Base-by-base conservation (phyloP, 1,140 invertebrate genomes). In the Notospermus geniculatus region DNA sequence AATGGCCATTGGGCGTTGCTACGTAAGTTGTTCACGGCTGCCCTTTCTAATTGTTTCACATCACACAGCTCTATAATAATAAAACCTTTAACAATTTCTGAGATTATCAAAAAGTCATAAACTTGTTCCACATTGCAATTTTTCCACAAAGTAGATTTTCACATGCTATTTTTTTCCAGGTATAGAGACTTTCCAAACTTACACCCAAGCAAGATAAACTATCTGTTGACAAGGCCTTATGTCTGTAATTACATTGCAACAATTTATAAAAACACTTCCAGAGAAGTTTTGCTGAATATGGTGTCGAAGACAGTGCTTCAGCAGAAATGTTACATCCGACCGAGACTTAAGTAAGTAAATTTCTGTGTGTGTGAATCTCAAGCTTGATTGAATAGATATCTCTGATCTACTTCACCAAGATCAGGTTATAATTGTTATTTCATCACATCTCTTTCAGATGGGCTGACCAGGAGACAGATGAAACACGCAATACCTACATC, bases 1-100 rank as follows among this genome's bases (percentile, higher is more conserved):
- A 86, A 68, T 87, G 85, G 85, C 85, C 85, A 27, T 73, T 87
- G 11, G 86, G 86, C 45, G 79, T 80, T 15, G 79, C 79, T 23
- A 79, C 76, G 79, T 79, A 72, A 82, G 83, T 80, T n/a, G n/a
- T n/a, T n/a, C n/a, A n/a, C n/a, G 25, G 15, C 32, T n/a, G n/a
- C n/a, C n/a, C n/a, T n/a, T n/a, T n/a, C n/a, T n/a, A n/a, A 36
- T 36, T 36, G 4, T 36, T 36, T 7, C 32, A 36, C 5, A 36
- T 36, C 32, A 36, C n/a, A n/a, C n/a, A n/a, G n/a, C n/a, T n/a
- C n/a, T n/a, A n/a, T n/a, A n/a, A n/a, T n/a, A n/a, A n/a, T n/a
- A n/a, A n/a, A n/a, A n/a, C n/a, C n/a, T n/a, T n/a, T n/a, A n/a
- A n/a, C n/a, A n/a, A n/a, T n/a, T n/a, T n/a, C n/a, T n/a, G n/a